These are phyloP conservation scores for Beaufortia kweichowensis DNA, from an alignment of 2,113 vertebrate species.

Conservation along the genomic window DNA sequence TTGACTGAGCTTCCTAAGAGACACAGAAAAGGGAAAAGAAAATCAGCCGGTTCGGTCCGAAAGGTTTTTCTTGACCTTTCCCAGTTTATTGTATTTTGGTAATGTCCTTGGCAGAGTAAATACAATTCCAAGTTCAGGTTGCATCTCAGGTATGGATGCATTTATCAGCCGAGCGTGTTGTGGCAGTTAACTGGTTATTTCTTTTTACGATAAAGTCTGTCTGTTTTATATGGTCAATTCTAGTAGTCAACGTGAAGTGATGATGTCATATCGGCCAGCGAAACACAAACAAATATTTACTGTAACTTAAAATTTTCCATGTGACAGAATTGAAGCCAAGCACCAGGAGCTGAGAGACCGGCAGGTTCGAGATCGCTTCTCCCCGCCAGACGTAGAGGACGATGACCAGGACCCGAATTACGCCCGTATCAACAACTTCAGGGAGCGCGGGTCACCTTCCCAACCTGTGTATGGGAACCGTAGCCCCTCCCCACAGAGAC, in stretches of 20 bases:
- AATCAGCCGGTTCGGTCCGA: constrained; percentile 1
- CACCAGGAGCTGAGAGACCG: constrained; percentile 87
- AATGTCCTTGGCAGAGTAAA: background rate
- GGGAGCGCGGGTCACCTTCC: constrained; percentile 74
- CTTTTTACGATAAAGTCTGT: too few species aligned
- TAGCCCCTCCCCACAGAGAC: constrained; percentile 47
- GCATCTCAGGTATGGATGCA: background rate
- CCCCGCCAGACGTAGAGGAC: constrained; percentile 84
- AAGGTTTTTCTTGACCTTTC: constrained; percentile 35
- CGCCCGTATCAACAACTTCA: constrained; percentile 89
- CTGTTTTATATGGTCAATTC: too few species aligned
- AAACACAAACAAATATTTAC: too few species aligned
- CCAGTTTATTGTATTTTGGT: constrained; percentile 15
- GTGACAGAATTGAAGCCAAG: constrained; percentile 84
- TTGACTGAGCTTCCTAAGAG: constrained; percentile 37
- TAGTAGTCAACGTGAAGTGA: too few species aligned
- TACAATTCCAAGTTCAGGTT: background rate
- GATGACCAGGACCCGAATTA: constrained; percentile 95
- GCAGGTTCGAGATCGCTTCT: constrained; percentile 69
- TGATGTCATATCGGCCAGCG: too few species aligned
- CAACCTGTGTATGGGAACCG: constrained; percentile 45
- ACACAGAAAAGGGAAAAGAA: constrained; percentile 22
- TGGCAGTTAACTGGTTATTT: too few species aligned
- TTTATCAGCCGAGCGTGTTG: too few species aligned
- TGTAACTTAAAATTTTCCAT: constrained; percentile 32